Evolutionary conservation across 2,888 invertebrate genomes (phyloP).

Genomic region (Amiota minor): DNA sequence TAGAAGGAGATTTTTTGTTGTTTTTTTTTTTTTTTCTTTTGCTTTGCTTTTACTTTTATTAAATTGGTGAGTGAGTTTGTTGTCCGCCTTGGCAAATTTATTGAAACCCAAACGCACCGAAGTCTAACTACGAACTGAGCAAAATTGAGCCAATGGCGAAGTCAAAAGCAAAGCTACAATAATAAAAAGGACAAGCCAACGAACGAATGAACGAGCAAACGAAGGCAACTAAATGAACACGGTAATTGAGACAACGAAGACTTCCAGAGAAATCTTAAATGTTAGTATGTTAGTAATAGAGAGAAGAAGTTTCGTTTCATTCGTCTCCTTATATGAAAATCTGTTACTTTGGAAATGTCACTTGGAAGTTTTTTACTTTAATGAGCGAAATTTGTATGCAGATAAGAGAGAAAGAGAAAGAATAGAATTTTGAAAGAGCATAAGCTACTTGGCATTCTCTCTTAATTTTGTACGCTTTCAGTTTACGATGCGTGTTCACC

Average conservation of each 20-base stretch:
- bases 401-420: background rate
- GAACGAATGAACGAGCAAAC: conserved; percentile 50
- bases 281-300: too few relatives aligned
- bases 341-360: conserved; percentile 62
- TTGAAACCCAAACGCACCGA: conserved; percentile 62
- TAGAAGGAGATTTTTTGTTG: background rate
- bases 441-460: too few relatives aligned
- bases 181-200: conserved; percentile 35
- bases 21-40: conserved; percentile 15
- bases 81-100: conserved; percentile 52
- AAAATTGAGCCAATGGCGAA: too few relatives aligned
- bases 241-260: conserved; percentile 4
- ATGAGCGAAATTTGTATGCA: too few relatives aligned
- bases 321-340: conserved; percentile 41
- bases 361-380: conserved; percentile 45
- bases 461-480: too few relatives aligned
- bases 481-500: background rate
- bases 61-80: background rate
- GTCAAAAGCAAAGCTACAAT: conserved; percentile 4
- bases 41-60: conserved; percentile 29
- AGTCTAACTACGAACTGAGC: conserved; percentile 61
- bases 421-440: too few relatives aligned
- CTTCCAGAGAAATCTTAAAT: conserved; percentile 41
- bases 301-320: background rate
- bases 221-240: background rate